These are phyloP conservation scores for Nomia melanderi DNA, from an alignment of 1,140 invertebrate genomes.

Conservation along the genomic window DNA sequence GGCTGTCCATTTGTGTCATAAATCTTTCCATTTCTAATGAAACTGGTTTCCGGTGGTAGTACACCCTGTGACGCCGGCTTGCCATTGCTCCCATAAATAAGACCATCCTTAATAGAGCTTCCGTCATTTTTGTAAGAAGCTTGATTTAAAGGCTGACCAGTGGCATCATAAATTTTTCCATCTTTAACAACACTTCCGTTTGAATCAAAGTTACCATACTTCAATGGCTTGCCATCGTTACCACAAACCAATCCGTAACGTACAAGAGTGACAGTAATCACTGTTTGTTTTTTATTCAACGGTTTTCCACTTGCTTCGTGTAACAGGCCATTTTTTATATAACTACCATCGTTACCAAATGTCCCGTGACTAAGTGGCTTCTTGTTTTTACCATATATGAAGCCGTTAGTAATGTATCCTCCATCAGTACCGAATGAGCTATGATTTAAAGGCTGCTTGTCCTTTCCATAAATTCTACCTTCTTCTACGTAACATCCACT, in stretches of 20 bases:
- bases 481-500: slow-evolving; percentile 71
- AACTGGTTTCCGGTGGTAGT: slow-evolving; percentile 69
- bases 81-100: slow-evolving; percentile 68
- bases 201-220: slow-evolving; percentile 71
- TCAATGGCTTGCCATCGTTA: slow-evolving; percentile 73
- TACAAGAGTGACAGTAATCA: slow-evolving; percentile 69
- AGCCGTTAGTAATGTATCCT: slow-evolving; percentile 74
- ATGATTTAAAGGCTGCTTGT: slow-evolving; percentile 74
- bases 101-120: slow-evolving; percentile 73
- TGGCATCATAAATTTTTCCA: slow-evolving; percentile 72
- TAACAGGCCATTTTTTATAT: slow-evolving; percentile 72
- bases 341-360: slow-evolving; percentile 74
- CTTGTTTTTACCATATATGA: slow-evolving; percentile 72
- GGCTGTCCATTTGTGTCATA: slow-evolving; percentile 68
- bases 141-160: slow-evolving; percentile 69
- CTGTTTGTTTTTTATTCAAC: slow-evolving; percentile 68
- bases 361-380: slow-evolving; percentile 71
- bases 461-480: slow-evolving; percentile 73
- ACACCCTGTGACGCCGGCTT: slow-evolving; percentile 71
- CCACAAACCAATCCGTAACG: slow-evolving; percentile 75
- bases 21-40: slow-evolving; percentile 73
- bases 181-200: slow-evolving; percentile 72
- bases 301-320: slow-evolving; percentile 69
- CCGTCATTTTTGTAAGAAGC: slow-evolving; percentile 66
- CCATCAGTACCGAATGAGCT: slow-evolving; percentile 73